Evolutionary conservation across 2,888 invertebrate genomes (phyloP), one percentile per base, ranked within the genome.

Genomic region (Folsomia candida): DNA sequence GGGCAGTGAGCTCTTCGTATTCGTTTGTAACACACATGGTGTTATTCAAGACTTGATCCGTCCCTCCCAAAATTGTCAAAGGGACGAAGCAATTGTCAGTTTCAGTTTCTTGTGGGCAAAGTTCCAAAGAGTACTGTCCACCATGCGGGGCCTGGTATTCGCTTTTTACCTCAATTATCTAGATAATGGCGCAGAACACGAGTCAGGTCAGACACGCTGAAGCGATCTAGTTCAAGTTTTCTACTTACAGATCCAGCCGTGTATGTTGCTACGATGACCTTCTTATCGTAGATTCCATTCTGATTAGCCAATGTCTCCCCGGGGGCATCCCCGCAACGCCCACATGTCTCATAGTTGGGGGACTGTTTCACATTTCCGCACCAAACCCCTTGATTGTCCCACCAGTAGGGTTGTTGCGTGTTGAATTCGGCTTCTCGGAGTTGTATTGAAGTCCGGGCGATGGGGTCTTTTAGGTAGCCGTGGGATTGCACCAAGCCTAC

Each of bases 251-350:
- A n/a, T n/a, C n/a, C n/a, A n/a, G n/a, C n/a, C n/a, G n/a, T n/a
- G n/a, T n/a, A n/a, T n/a, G n/a, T n/a, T n/a, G n/a, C n/a, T n/a
- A n/a, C n/a, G n/a, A n/a, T n/a, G n/a, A n/a, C n/a, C n/a, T n/a
- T n/a, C n/a, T n/a, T n/a, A n/a, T n/a, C n/a, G n/a, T n/a, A n/a
- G n/a, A n/a, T n/a, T n/a, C n/a, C n/a, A n/a, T n/a, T n/a, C n/a
- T n/a, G n/a, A n/a, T n/a, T n/a, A n/a, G n/a, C n/a, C n/a, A n/a
- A n/a, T n/a, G n/a, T n/a, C n/a, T n/a, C n/a, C n/a, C n/a, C n/a
- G n/a, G n/a, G n/a, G n/a, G n/a, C n/a, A n/a, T 62, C 62, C 1
- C 62, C 62, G 25, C 62, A 62, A 11, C 62, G 62, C 9, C 62
- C 62, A 25, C 62, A 62, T 4, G 29, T 62, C 1, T 29, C 29